A percentile compares a stretch with the other conserved stretches of the same genome.
These are phyloP conservation scores for Andrena haemorrhoa DNA, from an alignment of 2,888 invertebrate species.

Conservation along the genomic window DNA sequence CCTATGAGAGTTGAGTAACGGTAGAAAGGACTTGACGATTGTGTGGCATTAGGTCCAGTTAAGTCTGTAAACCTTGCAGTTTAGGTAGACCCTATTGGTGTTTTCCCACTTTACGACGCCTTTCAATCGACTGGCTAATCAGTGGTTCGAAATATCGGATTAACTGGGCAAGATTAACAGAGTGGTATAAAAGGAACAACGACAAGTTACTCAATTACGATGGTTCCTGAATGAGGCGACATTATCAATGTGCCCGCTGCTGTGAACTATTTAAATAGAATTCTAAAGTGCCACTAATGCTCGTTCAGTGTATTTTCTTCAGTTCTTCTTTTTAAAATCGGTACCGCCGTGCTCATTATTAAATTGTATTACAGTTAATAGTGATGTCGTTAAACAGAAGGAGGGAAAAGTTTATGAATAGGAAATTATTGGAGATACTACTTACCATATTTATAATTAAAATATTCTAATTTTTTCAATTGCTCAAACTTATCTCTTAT, in stretches of 20 bases:
- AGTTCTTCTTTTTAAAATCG: too few species aligned
- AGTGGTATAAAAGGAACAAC: not conserved
- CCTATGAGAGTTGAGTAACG: slow-evolving; percentile 52
- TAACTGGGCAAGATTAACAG: not conserved
- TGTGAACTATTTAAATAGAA: too few species aligned
- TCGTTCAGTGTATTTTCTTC: too few species aligned
- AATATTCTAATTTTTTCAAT: too few species aligned
- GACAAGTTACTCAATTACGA: not conserved
- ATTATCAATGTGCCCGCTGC: not conserved
- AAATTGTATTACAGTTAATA: too few species aligned
- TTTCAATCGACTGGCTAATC: slow-evolving; percentile 2
- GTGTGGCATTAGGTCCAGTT: not conserved
- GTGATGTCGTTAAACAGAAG: too few species aligned
- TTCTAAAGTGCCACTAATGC: too few species aligned
- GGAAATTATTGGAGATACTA: too few species aligned
- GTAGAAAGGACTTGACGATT: slow-evolving; percentile 17
- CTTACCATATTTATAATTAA: too few species aligned
- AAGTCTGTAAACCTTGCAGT: slow-evolving; percentile 1
- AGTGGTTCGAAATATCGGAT: not conserved
- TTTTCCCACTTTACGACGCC: slow-evolving; percentile 20
- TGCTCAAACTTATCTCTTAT: too few species aligned
- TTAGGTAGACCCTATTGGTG: not conserved
- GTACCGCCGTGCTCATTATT: too few species aligned
- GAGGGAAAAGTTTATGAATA: too few species aligned
- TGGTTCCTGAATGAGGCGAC: slow-evolving; percentile 1